A percentile compares a stretch with the other conserved stretches of the same genome.
Evolutionary conservation across 2,888 invertebrate genomes (phyloP).

Genomic region (Netelia inedita): DNA sequence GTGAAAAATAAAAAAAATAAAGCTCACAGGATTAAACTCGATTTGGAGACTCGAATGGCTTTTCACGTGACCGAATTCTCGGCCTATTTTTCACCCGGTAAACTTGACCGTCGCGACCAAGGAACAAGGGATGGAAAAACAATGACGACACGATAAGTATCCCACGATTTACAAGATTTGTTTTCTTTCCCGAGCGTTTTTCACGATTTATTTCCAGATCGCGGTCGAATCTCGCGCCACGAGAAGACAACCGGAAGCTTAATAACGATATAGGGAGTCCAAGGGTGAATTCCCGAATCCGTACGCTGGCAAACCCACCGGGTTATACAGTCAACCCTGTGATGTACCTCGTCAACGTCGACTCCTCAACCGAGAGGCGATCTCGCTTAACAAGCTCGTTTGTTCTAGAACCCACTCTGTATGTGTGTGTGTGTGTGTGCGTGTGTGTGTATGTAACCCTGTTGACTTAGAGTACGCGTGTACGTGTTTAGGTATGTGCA

Average conservation of each 20-base stretch:
- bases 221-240: neutral
- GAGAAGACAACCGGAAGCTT: slow-evolving; percentile 36
- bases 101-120: slow-evolving; percentile 7
- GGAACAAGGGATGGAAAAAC: neutral
- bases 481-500: neutral
- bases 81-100: neutral
- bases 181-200: neutral
- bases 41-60: neutral
- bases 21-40: slow-evolving; percentile 5
- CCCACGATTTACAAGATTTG: slow-evolving; percentile 6
- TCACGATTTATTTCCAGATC: neutral
- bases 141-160: neutral
- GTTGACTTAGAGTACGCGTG: slow-evolving; percentile 58
- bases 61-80: slow-evolving; percentile 44
- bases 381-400: slow-evolving; percentile 59
- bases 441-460: neutral
- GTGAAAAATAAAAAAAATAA: neutral
- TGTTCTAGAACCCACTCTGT: slow-evolving; percentile 30
- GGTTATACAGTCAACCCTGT: neutral
- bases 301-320: slow-evolving; percentile 2
- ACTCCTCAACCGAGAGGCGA: slow-evolving; percentile 56
- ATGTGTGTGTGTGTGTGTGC: neutral
- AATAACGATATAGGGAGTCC: neutral
- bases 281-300: slow-evolving; percentile 30
- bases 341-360: slow-evolving; percentile 29